phyloP scores from a whole-genome alignment of 2,113 vertebrate species.

The Phycodurus eques region DNA sequence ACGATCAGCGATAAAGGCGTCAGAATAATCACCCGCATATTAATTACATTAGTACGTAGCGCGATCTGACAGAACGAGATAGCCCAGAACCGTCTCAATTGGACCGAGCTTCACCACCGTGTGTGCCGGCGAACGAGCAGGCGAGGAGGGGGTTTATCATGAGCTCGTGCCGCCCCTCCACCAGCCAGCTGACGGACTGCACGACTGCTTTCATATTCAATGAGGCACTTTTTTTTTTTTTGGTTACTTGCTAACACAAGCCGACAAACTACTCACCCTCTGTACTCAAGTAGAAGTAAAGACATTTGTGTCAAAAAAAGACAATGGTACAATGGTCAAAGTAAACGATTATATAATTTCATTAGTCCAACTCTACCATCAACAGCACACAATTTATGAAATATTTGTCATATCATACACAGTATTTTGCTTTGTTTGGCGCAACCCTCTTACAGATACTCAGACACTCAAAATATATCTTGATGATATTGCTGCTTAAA shows the following conservation, averaged over 20 bases:
- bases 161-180: not conserved
- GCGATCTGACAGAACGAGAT: not conserved
- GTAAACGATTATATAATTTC: no score
- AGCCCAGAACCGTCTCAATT: not conserved
- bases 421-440: no score
- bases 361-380: no score
- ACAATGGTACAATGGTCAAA: no score
- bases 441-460: no score
- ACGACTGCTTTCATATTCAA: not conserved
- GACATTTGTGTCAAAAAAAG: not conserved
- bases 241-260: not conserved
- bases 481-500: no score
- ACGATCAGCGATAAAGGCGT: not conserved
- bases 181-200: not conserved
- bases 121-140: conserved; percentile 20
- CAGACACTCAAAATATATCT: no score
- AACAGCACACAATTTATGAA: no score
- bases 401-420: no score
- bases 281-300: not conserved
- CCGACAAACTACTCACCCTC: not conserved
- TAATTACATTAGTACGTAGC: not conserved
- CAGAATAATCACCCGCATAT: not conserved
- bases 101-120: not conserved
- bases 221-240: not conserved
- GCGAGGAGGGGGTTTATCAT: not conserved